Percentiles rank a stretch among this genome's conserved stretches.
These are phyloP conservation scores for Heliconius cydno DNA, from an alignment of 2,888 invertebrate genomes.

Conservation along the genomic window DNA sequence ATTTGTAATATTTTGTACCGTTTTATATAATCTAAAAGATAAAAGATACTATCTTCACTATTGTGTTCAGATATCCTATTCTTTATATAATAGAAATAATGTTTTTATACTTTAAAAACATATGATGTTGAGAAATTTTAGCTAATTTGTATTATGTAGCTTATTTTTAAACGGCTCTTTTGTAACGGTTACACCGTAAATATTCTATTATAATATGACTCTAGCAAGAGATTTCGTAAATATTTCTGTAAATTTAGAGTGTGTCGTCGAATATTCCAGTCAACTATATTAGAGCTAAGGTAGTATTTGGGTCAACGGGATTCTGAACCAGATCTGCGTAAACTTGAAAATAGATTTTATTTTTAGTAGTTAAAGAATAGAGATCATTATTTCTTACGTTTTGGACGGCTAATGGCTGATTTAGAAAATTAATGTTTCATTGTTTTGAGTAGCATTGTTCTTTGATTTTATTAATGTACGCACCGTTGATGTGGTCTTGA, in stretches of 20 bases:
- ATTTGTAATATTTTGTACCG: too few relatives aligned
- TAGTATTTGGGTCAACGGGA: constrained; percentile 73
- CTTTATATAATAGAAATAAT: too few relatives aligned
- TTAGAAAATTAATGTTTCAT: neutral
- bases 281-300: constrained; percentile 60
- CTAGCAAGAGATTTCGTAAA: constrained; percentile 50
- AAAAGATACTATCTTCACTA: too few relatives aligned
- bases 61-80: too few relatives aligned
- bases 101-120: too few relatives aligned
- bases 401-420: neutral
- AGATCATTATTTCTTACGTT: constrained; percentile 44
- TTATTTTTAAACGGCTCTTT: too few relatives aligned
- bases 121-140: too few relatives aligned
- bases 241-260: constrained; percentile 49
- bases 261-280: constrained; percentile 60
- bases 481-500: neutral
- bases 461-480: neutral
- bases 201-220: constrained; percentile 44
- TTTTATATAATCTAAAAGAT: too few relatives aligned
- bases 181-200: neutral
- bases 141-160: too few relatives aligned
- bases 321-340: constrained; percentile 67
- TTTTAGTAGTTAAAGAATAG: constrained; percentile 60
- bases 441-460: neutral
- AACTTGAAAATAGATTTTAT: constrained; percentile 80